Percentiles rank a stretch among this genome's conserved stretches.
Evolutionary conservation across 1,140 invertebrate genomes (phyloP).

Genomic region (Listronotus oregonensis): DNA sequence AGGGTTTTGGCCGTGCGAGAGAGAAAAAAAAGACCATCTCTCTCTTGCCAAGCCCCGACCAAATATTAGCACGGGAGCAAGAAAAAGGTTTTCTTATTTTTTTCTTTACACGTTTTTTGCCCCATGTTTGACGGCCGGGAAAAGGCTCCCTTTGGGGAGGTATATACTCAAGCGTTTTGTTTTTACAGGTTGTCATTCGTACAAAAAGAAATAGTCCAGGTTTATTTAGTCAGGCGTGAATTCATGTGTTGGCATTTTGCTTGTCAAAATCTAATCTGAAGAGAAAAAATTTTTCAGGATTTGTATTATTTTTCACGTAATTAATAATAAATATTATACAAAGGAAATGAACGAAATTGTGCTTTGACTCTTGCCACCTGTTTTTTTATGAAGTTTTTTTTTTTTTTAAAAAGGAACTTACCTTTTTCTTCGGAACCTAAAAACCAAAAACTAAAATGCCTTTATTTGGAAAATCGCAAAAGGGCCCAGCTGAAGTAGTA

Average conservation of each 20-base stretch:
- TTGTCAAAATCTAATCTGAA: slow-evolving; percentile 28
- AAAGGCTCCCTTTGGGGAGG: too few species aligned
- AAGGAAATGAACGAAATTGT: slow-evolving; percentile 31
- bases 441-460: slow-evolving; percentile 69
- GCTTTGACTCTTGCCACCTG: slow-evolving; percentile 8
- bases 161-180: too few species aligned
- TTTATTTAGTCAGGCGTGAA: slow-evolving; percentile 20
- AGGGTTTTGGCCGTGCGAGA: too few species aligned
- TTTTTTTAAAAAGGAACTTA: slow-evolving; percentile 3
- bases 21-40: too few species aligned
- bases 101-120: too few species aligned
- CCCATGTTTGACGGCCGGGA: too few species aligned
- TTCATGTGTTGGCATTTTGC: slow-evolving; percentile 27
- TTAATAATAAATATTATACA: slow-evolving; percentile 4
- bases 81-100: too few species aligned
- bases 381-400: slow-evolving; percentile 4
- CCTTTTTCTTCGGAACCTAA: slow-evolving; percentile 6
- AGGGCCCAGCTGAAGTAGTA: slow-evolving; percentile 93
- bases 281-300: slow-evolving; percentile 10
- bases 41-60: too few species aligned
- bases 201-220: neutral
- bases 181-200: neutral
- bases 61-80: too few species aligned
- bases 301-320: slow-evolving; percentile 14
- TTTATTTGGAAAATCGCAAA: slow-evolving; percentile 96